A percentile compares a stretch with the other conserved stretches of the same genome.
Evolutionary conservation across 2,113 vertebrate genomes (phyloP).

Genomic region (Bettongia penicillata): DNA sequence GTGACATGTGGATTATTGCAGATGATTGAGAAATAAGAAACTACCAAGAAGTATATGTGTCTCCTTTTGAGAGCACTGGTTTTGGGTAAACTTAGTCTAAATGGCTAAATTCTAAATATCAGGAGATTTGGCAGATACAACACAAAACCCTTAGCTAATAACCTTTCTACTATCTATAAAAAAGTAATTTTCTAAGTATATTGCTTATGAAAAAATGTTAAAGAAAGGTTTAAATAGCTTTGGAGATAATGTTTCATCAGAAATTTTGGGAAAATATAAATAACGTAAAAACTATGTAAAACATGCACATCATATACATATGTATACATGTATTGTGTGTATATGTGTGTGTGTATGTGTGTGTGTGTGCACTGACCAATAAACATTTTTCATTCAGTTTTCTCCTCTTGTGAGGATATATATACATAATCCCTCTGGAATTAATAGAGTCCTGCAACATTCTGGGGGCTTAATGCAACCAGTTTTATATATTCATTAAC

Average conservation of each 20-base stretch:
- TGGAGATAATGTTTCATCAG: no score
- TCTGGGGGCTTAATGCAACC: neutral
- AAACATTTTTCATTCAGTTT: no score
- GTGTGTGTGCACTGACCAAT: no score
- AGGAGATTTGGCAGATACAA: neutral
- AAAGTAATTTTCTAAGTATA: constrained; percentile 4
- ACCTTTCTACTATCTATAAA: constrained; percentile 5
- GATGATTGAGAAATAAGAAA: neutral
- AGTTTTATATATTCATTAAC: neutral
- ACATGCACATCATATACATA: no score
- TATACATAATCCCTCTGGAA: neutral
- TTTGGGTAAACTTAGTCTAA: constrained; percentile 22
- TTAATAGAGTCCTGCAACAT: neutral
- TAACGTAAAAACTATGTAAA: no score
- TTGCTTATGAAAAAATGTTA: neutral
- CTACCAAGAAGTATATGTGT: neutral
- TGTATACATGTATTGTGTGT: no score
- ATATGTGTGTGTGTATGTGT: no score
- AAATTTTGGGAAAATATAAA: no score
- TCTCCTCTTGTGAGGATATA: neutral
- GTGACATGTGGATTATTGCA: neutral
- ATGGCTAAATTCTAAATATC: neutral
- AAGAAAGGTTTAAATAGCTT: neutral
- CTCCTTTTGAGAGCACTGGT: constrained; percentile 1
- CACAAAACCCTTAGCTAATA: neutral